Conservation (phyloP, 2,113 vertebrate species). For the Andinoacara biseriatus region DNA sequence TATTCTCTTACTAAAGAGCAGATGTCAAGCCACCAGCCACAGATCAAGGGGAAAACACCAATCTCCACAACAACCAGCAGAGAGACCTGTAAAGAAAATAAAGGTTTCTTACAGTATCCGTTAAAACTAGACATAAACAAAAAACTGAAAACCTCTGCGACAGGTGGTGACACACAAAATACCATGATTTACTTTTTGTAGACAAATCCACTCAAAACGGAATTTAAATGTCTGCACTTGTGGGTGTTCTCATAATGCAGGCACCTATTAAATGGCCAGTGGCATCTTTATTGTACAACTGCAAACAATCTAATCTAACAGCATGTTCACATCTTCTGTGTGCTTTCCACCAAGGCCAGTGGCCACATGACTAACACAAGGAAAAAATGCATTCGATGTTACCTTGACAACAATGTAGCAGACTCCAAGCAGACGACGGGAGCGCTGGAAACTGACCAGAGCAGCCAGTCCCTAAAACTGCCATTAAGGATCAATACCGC, state of each 20-base stretch:
- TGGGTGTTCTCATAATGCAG: neutral
- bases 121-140: neutral
- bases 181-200: neutral
- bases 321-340: neutral
- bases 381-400: constrained; percentile 49
- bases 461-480: constrained; percentile 91
- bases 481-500: constrained; percentile 79
- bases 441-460: constrained; percentile 96
- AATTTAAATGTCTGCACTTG: neutral
- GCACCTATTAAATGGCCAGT: neutral
- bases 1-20: constrained; percentile 89
- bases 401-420: constrained; percentile 99
- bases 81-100: constrained; percentile 85
- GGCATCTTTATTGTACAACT: neutral
- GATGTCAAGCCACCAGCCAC: constrained; percentile 99
- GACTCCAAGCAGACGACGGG: constrained; percentile 93
- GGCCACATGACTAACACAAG: neutral
- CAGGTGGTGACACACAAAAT: neutral
- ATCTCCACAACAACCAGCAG: constrained; percentile 98
- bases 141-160: neutral
- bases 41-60: constrained; percentile 98
- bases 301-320: neutral
- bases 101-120: neutral
- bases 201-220: neutral
- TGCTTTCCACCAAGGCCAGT: neutral